These are phyloP conservation scores for Rhinophrynus dorsalis DNA, from an alignment of 2,797 vertebrate genomes.

Conservation along the genomic window DNA sequence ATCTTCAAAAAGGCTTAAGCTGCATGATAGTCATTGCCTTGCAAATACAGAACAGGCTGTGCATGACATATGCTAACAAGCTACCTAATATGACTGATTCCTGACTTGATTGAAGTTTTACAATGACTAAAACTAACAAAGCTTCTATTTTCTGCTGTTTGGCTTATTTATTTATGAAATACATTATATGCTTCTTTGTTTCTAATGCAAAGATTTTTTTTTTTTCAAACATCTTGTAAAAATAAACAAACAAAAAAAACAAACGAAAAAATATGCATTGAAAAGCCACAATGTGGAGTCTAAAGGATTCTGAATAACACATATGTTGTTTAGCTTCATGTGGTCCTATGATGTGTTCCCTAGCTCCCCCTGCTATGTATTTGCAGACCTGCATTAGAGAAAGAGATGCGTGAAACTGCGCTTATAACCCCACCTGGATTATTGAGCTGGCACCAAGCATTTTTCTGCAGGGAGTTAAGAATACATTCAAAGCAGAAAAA, in stretches of 20 bases:
- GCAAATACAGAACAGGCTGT: slow-evolving; percentile 78
- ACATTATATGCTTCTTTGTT: slow-evolving; percentile 70
- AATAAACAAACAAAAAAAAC: slow-evolving; percentile 49
- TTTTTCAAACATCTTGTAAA: slow-evolving; percentile 57
- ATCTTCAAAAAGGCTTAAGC: slow-evolving; percentile 80
- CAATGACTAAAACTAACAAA: slow-evolving; percentile 78
- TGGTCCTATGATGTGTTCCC: slow-evolving; percentile 71
- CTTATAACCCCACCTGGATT: slow-evolving; percentile 76
- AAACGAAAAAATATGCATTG: slow-evolving; percentile 63
- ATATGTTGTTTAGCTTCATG: slow-evolving; percentile 56
- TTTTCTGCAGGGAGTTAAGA: slow-evolving; percentile 77
- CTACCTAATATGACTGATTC: slow-evolving; percentile 94
- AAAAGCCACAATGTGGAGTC: slow-evolving; percentile 67
- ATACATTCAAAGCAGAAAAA: slow-evolving; percentile 83
- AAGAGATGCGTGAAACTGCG: slow-evolving; percentile 63
- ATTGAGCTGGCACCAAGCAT: slow-evolving; percentile 74
- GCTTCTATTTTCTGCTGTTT: slow-evolving; percentile 91
- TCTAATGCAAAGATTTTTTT: slow-evolving; percentile 59
- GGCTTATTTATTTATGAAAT: slow-evolving; percentile 85
- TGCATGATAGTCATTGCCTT: slow-evolving; percentile 91
- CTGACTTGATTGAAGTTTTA: slow-evolving; percentile 93
- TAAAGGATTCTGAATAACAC: slow-evolving; percentile 63
- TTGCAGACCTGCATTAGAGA: slow-evolving; percentile 82
- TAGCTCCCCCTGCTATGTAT: slow-evolving; percentile 79
- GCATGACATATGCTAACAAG: slow-evolving; percentile 97